phyloP scores from a whole-genome alignment of 2,888 invertebrate genomes.

The Holacanthella duospinosa region DNA sequence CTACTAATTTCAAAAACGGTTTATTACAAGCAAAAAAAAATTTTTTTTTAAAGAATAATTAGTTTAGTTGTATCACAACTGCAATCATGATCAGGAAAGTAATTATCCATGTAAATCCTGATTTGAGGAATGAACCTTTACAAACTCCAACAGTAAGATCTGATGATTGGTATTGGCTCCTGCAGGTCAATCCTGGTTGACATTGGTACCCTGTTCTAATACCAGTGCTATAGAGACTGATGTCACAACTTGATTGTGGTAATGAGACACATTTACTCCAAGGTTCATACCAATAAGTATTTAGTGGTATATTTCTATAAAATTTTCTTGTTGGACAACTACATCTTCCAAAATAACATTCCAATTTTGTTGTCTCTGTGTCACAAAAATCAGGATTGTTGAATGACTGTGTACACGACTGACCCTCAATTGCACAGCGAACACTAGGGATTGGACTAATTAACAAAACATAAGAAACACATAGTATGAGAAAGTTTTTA shows the following conservation, averaged over 20 bases:
- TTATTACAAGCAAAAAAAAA: background rate
- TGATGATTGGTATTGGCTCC: background rate
- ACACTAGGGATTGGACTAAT: background rate
- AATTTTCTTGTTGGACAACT: background rate
- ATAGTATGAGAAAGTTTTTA: background rate
- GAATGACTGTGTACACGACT: background rate
- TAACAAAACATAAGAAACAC: background rate
- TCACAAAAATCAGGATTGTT: background rate
- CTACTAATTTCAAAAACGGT: background rate
- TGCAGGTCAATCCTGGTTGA: constrained; percentile 1
- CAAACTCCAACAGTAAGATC: background rate
- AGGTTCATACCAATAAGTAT: constrained; percentile 2
- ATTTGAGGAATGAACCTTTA: background rate
- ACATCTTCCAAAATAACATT: background rate
- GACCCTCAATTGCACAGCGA: background rate
- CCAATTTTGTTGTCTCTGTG: background rate
- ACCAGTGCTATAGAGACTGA: background rate
- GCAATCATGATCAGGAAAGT: too few relatives aligned
- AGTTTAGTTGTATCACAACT: too few relatives aligned
- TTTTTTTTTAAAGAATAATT: background rate
- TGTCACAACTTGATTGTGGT: constrained; percentile 3
- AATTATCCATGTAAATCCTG: background rate
- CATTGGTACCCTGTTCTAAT: background rate
- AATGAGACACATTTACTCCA: constrained; percentile 2
- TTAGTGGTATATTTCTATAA: background rate